phyloP scores from a whole-genome alignment of 2,797 vertebrate genomes.

The Coregonus ussuriensis region DNA sequence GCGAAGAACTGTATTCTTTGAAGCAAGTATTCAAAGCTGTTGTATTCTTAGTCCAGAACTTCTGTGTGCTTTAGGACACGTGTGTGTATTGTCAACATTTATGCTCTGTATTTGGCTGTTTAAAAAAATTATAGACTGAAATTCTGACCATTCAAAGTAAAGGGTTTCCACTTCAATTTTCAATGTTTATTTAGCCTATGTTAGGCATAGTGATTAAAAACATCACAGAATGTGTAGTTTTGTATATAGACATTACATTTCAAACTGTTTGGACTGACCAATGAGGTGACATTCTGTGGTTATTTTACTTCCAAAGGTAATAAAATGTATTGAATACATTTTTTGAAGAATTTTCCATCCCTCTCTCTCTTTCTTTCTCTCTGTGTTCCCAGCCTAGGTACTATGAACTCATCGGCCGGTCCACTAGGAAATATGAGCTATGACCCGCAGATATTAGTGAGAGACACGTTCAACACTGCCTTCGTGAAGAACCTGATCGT shows the following conservation, averaged over 20 bases:
- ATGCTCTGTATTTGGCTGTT: no score
- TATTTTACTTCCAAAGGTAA: neutral
- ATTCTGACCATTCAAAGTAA: no score
- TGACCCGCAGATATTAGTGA: constrained; percentile 39
- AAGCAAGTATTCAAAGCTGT: no score
- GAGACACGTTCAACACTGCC: constrained; percentile 62
- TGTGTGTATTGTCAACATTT: no score
- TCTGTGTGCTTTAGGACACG: no score
- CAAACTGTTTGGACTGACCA: neutral
- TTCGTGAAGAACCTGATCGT: constrained; percentile 72
- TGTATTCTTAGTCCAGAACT: no score
- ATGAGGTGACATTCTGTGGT: neutral
- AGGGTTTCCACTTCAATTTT: no score
- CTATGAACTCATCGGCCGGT: neutral
- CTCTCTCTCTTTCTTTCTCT: constrained; percentile 1
- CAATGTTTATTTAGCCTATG: neutral
- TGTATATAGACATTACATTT: no score
- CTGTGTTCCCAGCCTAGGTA: neutral
- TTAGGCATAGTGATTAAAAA: neutral
- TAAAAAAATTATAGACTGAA: no score
- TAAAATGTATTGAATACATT: neutral
- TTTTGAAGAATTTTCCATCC: neutral
- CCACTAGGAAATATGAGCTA: neutral
- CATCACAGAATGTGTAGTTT: neutral
- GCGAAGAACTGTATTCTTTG: no score